Percentiles rank a stretch among this genome's conserved stretches.
These are phyloP conservation scores for Phortica okadai DNA, from an alignment of 2,888 invertebrate genomes.

Conservation along the genomic window DNA sequence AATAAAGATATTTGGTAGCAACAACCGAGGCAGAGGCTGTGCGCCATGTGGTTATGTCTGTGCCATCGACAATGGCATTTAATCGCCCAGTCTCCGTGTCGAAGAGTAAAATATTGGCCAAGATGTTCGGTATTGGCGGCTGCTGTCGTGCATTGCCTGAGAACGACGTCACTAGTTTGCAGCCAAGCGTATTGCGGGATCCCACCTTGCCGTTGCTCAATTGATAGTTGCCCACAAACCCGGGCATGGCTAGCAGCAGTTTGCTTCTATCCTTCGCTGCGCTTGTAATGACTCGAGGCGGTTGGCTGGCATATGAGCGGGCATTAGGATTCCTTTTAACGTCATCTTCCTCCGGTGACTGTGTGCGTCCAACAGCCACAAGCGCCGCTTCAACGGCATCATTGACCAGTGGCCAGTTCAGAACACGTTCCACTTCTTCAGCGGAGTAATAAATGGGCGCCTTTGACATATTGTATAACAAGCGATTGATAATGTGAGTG, in stretches of 20 bases:
- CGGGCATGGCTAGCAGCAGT: constrained; percentile 77
- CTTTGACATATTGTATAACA: constrained; percentile 23
- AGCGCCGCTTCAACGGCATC: constrained; percentile 75
- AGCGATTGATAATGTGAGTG: not conserved
- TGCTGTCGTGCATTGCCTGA: constrained; percentile 67
- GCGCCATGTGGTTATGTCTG: constrained; percentile 79
- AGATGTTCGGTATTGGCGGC: constrained; percentile 75
- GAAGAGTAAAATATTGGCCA: constrained; percentile 77
- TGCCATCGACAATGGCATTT: constrained; percentile 77
- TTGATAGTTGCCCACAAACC: constrained; percentile 75
- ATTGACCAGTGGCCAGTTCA: constrained; percentile 75
- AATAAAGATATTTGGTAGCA: constrained; percentile 78
- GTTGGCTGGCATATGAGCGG: constrained; percentile 66
- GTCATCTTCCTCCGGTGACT: not conserved
- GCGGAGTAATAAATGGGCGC: constrained; percentile 66
- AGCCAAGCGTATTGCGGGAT: constrained; percentile 73
- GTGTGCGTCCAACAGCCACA: constrained; percentile 58
- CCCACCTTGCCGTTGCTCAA: constrained; percentile 58
- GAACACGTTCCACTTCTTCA: constrained; percentile 70
- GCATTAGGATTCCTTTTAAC: constrained; percentile 8
- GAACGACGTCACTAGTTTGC: constrained; percentile 78
- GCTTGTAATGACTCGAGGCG: constrained; percentile 68
- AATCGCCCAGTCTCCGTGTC: constrained; percentile 76
- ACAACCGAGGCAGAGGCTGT: constrained; percentile 80
- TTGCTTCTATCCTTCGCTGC: constrained; percentile 56